A percentile compares a stretch with the other conserved stretches of the same genome.
Conservation (phyloP, 1,140 invertebrate genomes). For the Helicoverpa armigera region DNA sequence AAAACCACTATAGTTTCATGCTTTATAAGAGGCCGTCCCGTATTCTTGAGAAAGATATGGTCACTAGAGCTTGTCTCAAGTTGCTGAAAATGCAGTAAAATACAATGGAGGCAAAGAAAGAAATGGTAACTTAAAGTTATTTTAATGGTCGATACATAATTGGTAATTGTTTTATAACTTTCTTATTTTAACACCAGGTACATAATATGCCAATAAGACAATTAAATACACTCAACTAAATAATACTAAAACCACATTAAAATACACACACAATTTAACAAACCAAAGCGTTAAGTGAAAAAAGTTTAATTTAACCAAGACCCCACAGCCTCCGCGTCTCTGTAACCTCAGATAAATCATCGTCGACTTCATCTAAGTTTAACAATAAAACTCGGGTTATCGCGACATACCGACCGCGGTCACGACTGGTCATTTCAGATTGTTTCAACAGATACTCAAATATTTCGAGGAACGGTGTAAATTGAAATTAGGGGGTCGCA, state of each 20-base stretch:
- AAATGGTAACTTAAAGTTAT: too few relatives aligned
- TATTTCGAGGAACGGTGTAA: neutral
- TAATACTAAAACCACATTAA: constrained; percentile 10
- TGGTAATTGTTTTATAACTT: too few relatives aligned
- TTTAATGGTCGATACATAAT: too few relatives aligned
- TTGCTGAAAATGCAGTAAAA: too few relatives aligned
- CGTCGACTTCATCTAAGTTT: constrained; percentile 26
- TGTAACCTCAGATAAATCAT: constrained; percentile 33
- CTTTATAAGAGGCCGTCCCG: too few relatives aligned
- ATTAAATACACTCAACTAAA: too few relatives aligned
- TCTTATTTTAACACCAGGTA: too few relatives aligned
- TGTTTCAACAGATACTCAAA: constrained; percentile 15
- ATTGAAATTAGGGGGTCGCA: neutral
- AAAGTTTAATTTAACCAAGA: constrained; percentile 35
- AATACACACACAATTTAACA: constrained; percentile 5
- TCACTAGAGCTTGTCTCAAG: too few relatives aligned
- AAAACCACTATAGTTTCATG: too few relatives aligned
- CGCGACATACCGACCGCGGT: constrained; percentile 22
- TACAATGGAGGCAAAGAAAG: too few relatives aligned
- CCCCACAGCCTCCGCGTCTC: neutral
- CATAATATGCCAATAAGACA: too few relatives aligned
- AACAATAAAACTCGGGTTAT: constrained; percentile 33
- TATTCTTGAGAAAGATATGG: too few relatives aligned
- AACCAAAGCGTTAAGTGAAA: constrained; percentile 25
- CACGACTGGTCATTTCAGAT: constrained; percentile 35